These are phyloP conservation scores for Pseudopipra pipra DNA, from an alignment of 2,113 vertebrate species.

Conservation along the genomic window DNA sequence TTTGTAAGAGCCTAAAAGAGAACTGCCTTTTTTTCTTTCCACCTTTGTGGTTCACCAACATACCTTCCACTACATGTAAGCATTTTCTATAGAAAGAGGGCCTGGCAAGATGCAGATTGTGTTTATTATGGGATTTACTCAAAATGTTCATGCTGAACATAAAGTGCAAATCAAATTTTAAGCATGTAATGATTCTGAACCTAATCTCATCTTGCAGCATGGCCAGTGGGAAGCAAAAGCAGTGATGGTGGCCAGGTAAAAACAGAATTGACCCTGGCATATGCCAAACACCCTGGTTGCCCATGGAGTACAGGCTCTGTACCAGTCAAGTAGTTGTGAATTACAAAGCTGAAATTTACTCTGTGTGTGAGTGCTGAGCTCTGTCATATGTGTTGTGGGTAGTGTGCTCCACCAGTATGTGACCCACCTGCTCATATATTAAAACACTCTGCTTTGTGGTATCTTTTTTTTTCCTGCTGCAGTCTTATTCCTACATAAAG, in stretches of 20 bases:
- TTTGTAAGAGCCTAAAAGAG: not conserved
- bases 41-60: not conserved
- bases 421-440: not conserved
- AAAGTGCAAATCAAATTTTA: not conserved
- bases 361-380: not conserved
- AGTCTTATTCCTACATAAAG: not conserved
- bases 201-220: not conserved
- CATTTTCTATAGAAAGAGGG: not conserved
- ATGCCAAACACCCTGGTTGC: rapidly evolving
- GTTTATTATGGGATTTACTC: not conserved
- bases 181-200: rapidly evolving
- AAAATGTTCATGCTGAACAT: rapidly evolving
- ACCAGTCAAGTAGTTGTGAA: not conserved
- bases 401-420: not conserved
- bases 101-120: not conserved
- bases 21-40: not conserved
- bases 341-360: not conserved
- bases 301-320: rapidly evolving
- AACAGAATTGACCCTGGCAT: not conserved
- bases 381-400: not conserved
- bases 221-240: not conserved
- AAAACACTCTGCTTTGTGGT: not conserved
- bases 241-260: not conserved
- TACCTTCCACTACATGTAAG: rapidly evolving
- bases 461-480: not conserved